Conservation (phyloP, 2,113 vertebrate species). For the Macrotis lagotis region DNA sequence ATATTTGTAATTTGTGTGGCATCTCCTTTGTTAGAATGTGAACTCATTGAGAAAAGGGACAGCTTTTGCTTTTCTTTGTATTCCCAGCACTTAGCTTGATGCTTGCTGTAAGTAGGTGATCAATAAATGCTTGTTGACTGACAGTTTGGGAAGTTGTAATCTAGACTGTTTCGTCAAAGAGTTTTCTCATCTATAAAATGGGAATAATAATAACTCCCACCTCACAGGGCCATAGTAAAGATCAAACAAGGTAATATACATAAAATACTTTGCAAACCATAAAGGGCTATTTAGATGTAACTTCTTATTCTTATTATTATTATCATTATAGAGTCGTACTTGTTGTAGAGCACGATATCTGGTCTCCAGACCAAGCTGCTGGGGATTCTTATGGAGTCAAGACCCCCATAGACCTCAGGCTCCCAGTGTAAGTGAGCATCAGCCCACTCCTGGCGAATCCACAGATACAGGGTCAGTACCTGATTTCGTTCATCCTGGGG, state of each 20-base stretch:
- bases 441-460: constrained; percentile 93
- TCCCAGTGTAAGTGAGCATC: constrained; percentile 91
- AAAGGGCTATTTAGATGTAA: not conserved
- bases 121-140: too few species aligned
- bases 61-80: not conserved
- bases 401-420: constrained; percentile 89
- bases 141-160: not conserved
- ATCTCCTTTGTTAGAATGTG: too few species aligned
- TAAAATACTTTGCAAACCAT: not conserved
- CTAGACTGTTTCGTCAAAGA: not conserved
- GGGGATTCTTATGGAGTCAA: constrained; percentile 93
- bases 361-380: constrained; percentile 94
- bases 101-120: too few species aligned
- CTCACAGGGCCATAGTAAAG: not conserved
- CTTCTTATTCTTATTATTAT: not conserved
- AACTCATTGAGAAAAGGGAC: not conserved
- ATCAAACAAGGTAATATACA: not conserved
- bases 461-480: constrained; percentile 89
- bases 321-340: constrained; percentile 79
- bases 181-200: not conserved
- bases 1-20: too few species aligned
- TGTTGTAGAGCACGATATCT: constrained; percentile 96
- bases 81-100: too few species aligned
- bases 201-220: not conserved
- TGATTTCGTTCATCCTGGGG: constrained; percentile 88